A percentile compares a stretch with the other conserved stretches of the same genome.
These are phyloP conservation scores for Drosophila obscura DNA, from an alignment of 1,140 invertebrate species.

Conservation along the genomic window DNA sequence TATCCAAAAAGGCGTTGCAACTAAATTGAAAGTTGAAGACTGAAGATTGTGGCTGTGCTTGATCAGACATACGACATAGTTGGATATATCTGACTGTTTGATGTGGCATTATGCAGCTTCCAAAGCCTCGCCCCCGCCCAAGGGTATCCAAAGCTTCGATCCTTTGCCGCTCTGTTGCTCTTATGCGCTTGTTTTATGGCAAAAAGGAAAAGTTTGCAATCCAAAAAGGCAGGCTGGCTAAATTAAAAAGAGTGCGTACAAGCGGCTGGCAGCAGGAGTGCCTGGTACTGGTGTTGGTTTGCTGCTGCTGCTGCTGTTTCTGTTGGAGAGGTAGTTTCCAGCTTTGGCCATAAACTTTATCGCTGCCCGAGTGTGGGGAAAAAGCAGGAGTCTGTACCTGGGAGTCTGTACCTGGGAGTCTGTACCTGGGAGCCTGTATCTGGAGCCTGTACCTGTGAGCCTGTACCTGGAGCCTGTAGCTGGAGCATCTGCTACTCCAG, in stretches of 20 bases:
- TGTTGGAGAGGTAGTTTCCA: slow-evolving; percentile 15
- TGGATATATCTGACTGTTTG: too few species aligned
- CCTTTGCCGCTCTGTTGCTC: background rate
- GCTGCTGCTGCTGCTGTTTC: background rate
- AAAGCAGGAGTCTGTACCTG: too few species aligned
- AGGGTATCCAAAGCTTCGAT: slow-evolving; percentile 22
- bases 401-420: slow-evolving; percentile 5
- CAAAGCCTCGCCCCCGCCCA: background rate
- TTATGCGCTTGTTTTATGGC: background rate
- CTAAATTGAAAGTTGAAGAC: too few species aligned
- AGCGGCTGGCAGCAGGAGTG: background rate
- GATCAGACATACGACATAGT: too few species aligned
- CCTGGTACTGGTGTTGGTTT: too few species aligned
- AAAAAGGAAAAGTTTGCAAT: slow-evolving; percentile 32
- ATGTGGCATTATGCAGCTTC: too few species aligned
- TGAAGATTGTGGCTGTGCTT: too few species aligned
- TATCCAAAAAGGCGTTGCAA: too few species aligned
- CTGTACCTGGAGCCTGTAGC: slow-evolving; percentile 8
- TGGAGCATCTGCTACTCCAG: slow-evolving; percentile 17
- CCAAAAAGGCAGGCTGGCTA: slow-evolving; percentile 43
- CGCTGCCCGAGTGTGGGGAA: slow-evolving; percentile 17
- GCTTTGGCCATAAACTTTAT: slow-evolving; percentile 67
- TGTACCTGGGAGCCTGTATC: background rate
- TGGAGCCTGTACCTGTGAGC: background rate
- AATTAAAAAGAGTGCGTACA: slow-evolving; percentile 46